Percentiles rank a stretch among this genome's conserved stretches.
These are phyloP conservation scores for Xestia c-nigrum DNA, from an alignment of 2,888 invertebrate species.

Conservation along the genomic window DNA sequence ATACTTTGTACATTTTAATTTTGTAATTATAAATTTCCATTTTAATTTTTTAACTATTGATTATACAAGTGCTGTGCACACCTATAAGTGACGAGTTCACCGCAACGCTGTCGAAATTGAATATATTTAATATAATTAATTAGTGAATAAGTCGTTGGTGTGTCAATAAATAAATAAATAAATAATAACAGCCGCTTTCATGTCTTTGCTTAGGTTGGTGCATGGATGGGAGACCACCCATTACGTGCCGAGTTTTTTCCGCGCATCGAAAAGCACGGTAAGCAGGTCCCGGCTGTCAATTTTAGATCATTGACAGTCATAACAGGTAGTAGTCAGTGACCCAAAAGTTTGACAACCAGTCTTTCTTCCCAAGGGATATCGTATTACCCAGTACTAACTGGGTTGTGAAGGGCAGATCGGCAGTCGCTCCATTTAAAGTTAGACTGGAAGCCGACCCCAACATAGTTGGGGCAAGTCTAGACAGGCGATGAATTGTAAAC, in stretches of 20 bases:
- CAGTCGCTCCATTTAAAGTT: background rate
- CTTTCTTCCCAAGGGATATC: background rate
- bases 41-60: too few relatives aligned
- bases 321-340: background rate
- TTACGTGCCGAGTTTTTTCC: background rate
- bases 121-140: too few relatives aligned
- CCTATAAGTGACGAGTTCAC: too few relatives aligned
- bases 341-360: background rate
- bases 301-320: background rate
- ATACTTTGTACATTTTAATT: too few relatives aligned
- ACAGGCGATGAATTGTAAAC: background rate
- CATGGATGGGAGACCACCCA: background rate
- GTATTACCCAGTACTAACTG: background rate
- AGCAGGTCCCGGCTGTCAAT: background rate
- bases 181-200: too few relatives aligned
- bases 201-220: background rate
- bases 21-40: too few relatives aligned
- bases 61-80: too few relatives aligned
- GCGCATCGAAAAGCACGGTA: background rate
- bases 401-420: background rate
- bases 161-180: too few relatives aligned
- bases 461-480: background rate
- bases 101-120: too few relatives aligned
- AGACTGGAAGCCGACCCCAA: background rate
- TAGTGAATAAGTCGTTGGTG: too few relatives aligned